Conservation (phyloP, 2,888 invertebrate genomes). For the Yponomeuta evonymella region DNA sequence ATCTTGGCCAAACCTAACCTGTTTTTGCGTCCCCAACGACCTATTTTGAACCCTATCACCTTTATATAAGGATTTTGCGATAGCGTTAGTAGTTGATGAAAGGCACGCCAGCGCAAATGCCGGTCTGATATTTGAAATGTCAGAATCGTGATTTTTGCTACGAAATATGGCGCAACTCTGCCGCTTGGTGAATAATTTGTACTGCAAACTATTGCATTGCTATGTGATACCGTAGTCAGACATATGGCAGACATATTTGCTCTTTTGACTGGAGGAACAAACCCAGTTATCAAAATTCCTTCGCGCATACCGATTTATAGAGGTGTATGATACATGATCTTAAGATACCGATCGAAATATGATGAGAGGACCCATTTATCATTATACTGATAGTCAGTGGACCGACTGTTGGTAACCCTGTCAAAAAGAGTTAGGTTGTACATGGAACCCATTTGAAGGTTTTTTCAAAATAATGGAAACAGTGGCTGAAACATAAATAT, state of each 20-base stretch:
- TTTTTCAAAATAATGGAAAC: too few relatives aligned
- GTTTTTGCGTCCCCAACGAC: not conserved
- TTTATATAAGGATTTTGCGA: not conserved
- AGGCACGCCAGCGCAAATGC: slow-evolving; percentile 46
- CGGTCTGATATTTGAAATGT: slow-evolving; percentile 66
- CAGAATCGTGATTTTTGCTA: slow-evolving; percentile 72
- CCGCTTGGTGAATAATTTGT: slow-evolving; percentile 32
- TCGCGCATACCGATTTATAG: not conserved
- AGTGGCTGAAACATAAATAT: too few relatives aligned
- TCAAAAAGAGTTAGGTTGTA: too few relatives aligned
- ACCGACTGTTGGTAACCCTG: too few relatives aligned
- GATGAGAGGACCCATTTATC: too few relatives aligned
- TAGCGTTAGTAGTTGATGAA: slow-evolving; percentile 9
- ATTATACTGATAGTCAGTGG: too few relatives aligned
- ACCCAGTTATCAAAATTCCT: not conserved
- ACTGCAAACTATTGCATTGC: slow-evolving; percentile 26
- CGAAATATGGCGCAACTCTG: slow-evolving; percentile 59
- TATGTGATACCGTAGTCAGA: slow-evolving; percentile 8
- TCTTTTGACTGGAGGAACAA: not conserved
- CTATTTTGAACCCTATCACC: not conserved
- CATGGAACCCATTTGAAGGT: too few relatives aligned
- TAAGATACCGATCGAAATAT: not conserved
- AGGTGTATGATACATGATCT: not conserved
- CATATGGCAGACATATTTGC: slow-evolving; percentile 1
- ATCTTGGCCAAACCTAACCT: slow-evolving; percentile 23